phyloP scores from a whole-genome alignment of 2,888 invertebrate species.

The Pteria penguin region DNA sequence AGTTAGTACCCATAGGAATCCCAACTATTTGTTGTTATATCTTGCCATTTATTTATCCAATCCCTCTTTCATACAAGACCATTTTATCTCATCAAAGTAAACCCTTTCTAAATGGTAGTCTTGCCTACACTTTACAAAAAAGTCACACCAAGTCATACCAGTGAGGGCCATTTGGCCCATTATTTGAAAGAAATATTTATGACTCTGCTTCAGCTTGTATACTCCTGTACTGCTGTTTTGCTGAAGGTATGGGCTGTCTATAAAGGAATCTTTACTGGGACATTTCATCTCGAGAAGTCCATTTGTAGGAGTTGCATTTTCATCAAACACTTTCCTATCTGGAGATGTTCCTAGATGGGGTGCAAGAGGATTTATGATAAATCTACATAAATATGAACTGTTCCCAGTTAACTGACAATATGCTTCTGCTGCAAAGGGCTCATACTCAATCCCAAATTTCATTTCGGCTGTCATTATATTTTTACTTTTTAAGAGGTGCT shows the following conservation, averaged over 20 bases:
- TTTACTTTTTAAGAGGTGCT: constrained; percentile 3
- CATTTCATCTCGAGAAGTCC: constrained; percentile 19
- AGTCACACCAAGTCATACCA: constrained; percentile 2
- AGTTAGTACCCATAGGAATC: too few relatives aligned
- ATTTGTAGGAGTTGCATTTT: neutral
- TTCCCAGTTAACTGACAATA: constrained; percentile 11
- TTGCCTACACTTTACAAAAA: constrained; percentile 18
- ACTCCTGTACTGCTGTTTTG: neutral
- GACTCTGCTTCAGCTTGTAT: neutral
- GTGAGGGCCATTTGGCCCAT: constrained; percentile 6
- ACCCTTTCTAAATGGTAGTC: constrained; percentile 11
- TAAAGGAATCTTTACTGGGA: neutral
- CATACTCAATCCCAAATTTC: constrained; percentile 21
- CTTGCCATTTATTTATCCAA: neutral
- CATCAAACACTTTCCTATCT: constrained; percentile 13
- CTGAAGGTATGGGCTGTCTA: neutral
- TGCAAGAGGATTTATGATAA: neutral
- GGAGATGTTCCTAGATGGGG: constrained; percentile 8
- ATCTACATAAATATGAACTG: constrained; percentile 10
- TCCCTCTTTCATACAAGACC: constrained; percentile 4
- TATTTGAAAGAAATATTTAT: neutral
- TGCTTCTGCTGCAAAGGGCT: neutral
- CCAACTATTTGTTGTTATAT: too few relatives aligned
- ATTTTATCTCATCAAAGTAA: neutral
- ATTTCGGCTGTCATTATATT: constrained; percentile 6